A percentile compares a stretch with the other conserved stretches of the same genome.
Evolutionary conservation across 1,140 invertebrate genomes (phyloP).

Genomic region (Drepana arcuata): DNA sequence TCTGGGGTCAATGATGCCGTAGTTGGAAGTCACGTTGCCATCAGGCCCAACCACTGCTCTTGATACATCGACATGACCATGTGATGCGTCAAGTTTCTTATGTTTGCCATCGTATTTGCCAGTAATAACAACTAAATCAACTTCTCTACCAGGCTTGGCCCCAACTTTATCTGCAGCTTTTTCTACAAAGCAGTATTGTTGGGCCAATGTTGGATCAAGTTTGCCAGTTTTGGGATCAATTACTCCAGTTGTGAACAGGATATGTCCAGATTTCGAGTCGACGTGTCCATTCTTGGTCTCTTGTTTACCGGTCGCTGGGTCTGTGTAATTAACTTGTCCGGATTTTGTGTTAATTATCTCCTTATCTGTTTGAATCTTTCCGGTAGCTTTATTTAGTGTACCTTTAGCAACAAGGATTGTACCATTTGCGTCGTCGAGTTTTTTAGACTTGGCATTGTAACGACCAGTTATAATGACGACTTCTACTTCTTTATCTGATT

Average conservation of each 20-base stretch:
- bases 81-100: slow-evolving; percentile 72
- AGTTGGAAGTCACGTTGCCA: slow-evolving; percentile 71
- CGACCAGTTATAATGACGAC: slow-evolving; percentile 73
- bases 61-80: slow-evolving; percentile 73
- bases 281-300: slow-evolving; percentile 72
- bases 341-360: slow-evolving; percentile 73
- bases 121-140: slow-evolving; percentile 73
- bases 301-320: slow-evolving; percentile 71
- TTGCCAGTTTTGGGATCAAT: slow-evolving; percentile 73
- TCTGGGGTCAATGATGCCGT: slow-evolving; percentile 71
- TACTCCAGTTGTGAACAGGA: slow-evolving; percentile 67
- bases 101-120: slow-evolving; percentile 74
- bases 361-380: slow-evolving; percentile 74
- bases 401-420: slow-evolving; percentile 71
- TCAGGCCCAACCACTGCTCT: slow-evolving; percentile 70
- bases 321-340: slow-evolving; percentile 68
- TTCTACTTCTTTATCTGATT: slow-evolving; percentile 68
- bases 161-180: slow-evolving; percentile 51
- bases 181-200: slow-evolving; percentile 70
- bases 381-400: slow-evolving; percentile 64
- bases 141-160: slow-evolving; percentile 58
- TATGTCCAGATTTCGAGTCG: slow-evolving; percentile 72
- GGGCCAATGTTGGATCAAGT: slow-evolving; percentile 69
- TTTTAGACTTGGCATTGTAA: slow-evolving; percentile 73
- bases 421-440: slow-evolving; percentile 72